These are phyloP conservation scores for Myotis brandtii DNA, from an alignment of 2,113 vertebrate species.

Conservation along the genomic window DNA sequence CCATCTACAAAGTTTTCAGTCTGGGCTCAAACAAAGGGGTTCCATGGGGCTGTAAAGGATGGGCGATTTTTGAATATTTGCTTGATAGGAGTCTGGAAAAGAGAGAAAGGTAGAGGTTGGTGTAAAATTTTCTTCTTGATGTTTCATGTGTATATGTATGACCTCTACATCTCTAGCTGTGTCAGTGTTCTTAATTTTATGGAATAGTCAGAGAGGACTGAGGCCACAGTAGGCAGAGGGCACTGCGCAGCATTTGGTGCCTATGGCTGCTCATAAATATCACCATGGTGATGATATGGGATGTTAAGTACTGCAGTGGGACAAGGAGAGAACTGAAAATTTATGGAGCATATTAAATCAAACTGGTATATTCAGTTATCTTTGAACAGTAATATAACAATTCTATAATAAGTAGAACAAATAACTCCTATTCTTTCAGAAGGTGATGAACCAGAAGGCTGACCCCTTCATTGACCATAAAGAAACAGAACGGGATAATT, in stretches of 20 bases:
- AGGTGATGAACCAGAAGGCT: neutral
- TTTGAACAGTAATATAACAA: neutral
- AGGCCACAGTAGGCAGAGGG: neutral
- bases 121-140: neutral
- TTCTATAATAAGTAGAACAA: slow-evolving; percentile 15
- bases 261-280: neutral
- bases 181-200: neutral
- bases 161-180: neutral
- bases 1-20: neutral
- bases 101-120: neutral
- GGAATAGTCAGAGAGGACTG: neutral
- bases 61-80: neutral
- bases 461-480: neutral
- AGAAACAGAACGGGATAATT: neutral
- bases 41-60: neutral
- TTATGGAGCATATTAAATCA: slow-evolving; percentile 21
- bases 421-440: slow-evolving; percentile 18
- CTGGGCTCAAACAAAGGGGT: neutral
- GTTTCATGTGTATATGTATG: neutral
- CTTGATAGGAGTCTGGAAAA: neutral
- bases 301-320: neutral
- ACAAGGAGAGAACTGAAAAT: slow-evolving; percentile 38
- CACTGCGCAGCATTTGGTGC: too few species aligned
- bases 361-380: slow-evolving; percentile 9
- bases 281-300: neutral